Conservation (phyloP, 2,888 invertebrate genomes). For the Stenotaenia linearis region DNA sequence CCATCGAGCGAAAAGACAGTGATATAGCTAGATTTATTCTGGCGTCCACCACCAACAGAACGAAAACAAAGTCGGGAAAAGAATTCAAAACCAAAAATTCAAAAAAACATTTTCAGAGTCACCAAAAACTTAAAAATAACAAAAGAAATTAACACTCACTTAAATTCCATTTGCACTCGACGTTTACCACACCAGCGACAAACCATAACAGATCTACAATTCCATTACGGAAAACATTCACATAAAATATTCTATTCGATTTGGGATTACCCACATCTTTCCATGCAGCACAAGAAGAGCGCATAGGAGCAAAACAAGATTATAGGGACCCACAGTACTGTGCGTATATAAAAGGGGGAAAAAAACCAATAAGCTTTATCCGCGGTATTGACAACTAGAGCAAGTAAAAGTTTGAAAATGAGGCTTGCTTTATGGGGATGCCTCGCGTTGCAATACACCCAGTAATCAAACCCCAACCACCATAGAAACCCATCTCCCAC, state of each 20-base stretch:
- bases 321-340: background rate
- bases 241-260: background rate
- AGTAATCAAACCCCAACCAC: background rate
- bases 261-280: background rate
- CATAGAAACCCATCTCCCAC: conserved; percentile 9
- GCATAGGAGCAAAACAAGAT: background rate
- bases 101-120: no score
- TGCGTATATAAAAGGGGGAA: background rate
- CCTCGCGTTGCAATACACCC: conserved; percentile 1
- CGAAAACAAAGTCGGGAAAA: background rate
- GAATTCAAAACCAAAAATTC: background rate
- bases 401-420: background rate
- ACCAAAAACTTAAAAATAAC: background rate
- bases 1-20: background rate
- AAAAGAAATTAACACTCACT: background rate
- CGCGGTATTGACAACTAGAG: background rate
- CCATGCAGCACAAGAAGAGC: background rate
- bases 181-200: background rate
- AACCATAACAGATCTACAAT: background rate
- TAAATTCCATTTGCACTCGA: background rate
- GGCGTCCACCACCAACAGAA: background rate
- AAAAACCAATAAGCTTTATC: background rate
- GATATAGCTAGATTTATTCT: background rate
- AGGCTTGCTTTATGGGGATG: background rate
- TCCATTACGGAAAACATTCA: background rate